These are phyloP conservation scores for Camponotus vicinus DNA, from an alignment of 1,140 invertebrate species.

Conservation along the genomic window DNA sequence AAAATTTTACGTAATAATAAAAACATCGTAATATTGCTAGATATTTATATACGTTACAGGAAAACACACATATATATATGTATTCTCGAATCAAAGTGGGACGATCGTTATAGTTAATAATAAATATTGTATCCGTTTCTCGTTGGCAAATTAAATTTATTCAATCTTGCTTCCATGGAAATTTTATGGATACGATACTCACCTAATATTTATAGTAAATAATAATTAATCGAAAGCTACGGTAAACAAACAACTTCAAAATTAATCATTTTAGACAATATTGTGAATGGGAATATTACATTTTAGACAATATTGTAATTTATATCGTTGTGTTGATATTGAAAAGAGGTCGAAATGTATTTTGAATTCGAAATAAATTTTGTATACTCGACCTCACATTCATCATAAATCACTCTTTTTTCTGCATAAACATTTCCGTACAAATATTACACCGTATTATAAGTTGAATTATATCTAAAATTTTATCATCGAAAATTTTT, in stretches of 20 bases:
- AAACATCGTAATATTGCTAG: neutral
- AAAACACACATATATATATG: neutral
- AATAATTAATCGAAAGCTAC: constrained; percentile 37
- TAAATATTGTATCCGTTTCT: constrained; percentile 25
- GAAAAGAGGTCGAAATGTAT: neutral
- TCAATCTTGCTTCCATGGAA: neutral
- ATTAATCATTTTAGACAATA: constrained; percentile 32
- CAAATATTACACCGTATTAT: neutral
- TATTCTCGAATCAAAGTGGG: neutral
- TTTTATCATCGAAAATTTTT: constrained; percentile 5
- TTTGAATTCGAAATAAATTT: constrained; percentile 16
- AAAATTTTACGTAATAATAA: neutral
- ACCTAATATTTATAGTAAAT: constrained; percentile 42
- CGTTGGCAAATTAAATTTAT: constrained; percentile 41
- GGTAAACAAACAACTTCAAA: constrained; percentile 43
- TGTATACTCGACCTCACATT: neutral
- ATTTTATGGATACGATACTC: constrained; percentile 23
- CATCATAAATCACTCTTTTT: constrained; percentile 30
- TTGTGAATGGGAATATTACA: too few relatives aligned
- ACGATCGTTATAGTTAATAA: constrained; percentile 21
- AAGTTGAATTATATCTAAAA: neutral
- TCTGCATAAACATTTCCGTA: constrained; percentile 23
- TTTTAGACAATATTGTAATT: too few relatives aligned
- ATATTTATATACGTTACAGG: constrained; percentile 9
- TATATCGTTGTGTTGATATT: too few relatives aligned